Percentiles rank a stretch among this genome's conserved stretches.
These are phyloP conservation scores for Paguma larvata DNA, from an alignment of 2,797 vertebrate genomes.

Conservation along the genomic window DNA sequence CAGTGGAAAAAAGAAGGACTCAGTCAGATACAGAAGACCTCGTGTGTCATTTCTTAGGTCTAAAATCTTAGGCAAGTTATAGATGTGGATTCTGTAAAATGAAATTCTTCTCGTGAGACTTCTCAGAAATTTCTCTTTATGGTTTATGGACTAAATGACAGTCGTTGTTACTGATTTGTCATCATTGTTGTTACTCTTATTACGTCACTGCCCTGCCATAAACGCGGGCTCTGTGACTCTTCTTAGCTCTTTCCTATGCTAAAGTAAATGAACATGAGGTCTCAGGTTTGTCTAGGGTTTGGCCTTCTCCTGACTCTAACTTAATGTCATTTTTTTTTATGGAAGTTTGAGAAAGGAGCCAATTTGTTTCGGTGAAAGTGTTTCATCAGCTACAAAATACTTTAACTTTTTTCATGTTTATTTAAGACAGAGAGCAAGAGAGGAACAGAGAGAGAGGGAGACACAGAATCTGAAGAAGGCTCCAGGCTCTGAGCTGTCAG, in stretches of 20 bases:
- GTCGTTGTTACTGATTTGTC: background rate
- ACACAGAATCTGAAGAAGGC: too few relatives aligned
- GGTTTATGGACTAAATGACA: background rate
- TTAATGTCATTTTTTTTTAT: conserved; percentile 3
- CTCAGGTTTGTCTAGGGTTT: background rate
- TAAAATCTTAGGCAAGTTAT: background rate
- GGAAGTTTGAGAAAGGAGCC: background rate
- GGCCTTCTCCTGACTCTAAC: background rate
- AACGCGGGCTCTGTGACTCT: background rate
- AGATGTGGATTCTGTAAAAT: background rate
- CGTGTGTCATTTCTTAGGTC: background rate
- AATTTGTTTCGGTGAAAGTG: background rate
- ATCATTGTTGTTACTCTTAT: background rate
- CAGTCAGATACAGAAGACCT: background rate
- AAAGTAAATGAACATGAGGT: background rate
- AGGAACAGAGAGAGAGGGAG: too few relatives aligned
- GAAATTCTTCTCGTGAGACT: background rate
- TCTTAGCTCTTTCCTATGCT: background rate
- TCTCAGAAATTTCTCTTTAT: background rate
- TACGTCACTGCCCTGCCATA: background rate
- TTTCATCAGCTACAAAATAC: background rate
- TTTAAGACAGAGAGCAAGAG: too few relatives aligned
- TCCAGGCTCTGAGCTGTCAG: too few relatives aligned
- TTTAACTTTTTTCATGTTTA: background rate
- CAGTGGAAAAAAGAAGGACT: background rate